Percentiles rank a stretch among this genome's conserved stretches.
phyloP scores from a whole-genome alignment of 2,888 invertebrate species.

The Aplocera efformata region DNA sequence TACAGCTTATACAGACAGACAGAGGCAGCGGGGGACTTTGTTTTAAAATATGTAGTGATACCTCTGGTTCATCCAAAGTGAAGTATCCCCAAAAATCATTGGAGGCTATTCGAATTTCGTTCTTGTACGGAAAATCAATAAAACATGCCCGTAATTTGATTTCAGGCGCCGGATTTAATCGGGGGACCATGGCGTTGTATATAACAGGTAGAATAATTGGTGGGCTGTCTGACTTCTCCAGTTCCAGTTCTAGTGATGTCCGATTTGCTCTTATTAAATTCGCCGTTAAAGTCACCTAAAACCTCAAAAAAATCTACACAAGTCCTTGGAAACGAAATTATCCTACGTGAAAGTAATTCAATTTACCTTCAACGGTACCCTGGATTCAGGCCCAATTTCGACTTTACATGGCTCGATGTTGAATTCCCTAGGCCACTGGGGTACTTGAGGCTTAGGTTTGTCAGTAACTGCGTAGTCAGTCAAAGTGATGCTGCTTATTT shows the following conservation, averaged over 20 bases:
- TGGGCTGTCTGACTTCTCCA: conserved; percentile 80
- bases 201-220: conserved; percentile 74
- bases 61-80: conserved; percentile 34
- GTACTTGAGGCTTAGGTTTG: conserved; percentile 58
- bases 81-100: conserved; percentile 64
- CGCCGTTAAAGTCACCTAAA: conserved; percentile 77
- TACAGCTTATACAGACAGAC: too few species aligned
- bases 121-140: conserved; percentile 75
- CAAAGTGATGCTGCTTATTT: conserved; percentile 69
- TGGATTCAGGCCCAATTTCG: conserved; percentile 65
- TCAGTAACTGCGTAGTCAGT: conserved; percentile 64
- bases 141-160: conserved; percentile 81
- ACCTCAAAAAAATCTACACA: neutral
- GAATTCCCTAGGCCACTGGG: conserved; percentile 78
- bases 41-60: too few species aligned
- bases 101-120: conserved; percentile 70
- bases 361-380: conserved; percentile 62
- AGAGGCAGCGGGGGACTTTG: too few species aligned
- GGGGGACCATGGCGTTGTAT: conserved; percentile 74
- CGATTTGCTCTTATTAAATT: conserved; percentile 71
- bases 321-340: neutral
- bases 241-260: conserved; percentile 71
- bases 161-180: conserved; percentile 68
- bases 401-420: conserved; percentile 68
- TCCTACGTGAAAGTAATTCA: neutral